Conservation (phyloP, 1,140 invertebrate genomes). For the Bombus vancouverensis region DNA sequence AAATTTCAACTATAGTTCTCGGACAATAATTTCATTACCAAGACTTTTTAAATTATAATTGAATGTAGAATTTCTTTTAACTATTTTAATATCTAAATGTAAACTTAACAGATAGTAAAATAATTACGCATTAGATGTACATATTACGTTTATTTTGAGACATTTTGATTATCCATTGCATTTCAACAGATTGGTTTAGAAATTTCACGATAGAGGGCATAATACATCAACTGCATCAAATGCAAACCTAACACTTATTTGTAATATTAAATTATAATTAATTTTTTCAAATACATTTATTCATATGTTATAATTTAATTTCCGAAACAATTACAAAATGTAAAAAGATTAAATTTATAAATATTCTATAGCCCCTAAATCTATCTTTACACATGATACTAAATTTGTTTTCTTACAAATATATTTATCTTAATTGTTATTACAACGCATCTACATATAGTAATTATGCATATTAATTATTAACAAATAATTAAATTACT, state of each 20-base stretch:
- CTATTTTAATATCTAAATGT: too few species aligned
- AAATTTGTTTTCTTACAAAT: background rate
- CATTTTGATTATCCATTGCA: background rate
- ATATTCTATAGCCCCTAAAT: background rate
- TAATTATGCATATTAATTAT: too few species aligned
- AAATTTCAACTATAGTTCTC: background rate
- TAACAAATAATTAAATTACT: background rate
- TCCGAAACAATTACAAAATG: background rate
- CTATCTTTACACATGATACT: background rate
- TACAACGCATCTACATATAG: too few species aligned
- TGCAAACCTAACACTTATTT: background rate
- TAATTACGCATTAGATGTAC: background rate
- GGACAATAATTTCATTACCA: background rate
- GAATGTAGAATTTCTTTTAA: background rate
- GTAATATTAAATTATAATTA: background rate
- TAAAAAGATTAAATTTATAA: background rate
- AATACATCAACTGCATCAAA: background rate
- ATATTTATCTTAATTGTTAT: background rate
- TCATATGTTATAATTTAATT: background rate
- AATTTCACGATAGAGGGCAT: conserved; percentile 7
- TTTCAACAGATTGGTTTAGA: background rate
- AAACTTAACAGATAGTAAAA: background rate
- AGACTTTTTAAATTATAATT: background rate
- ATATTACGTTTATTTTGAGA: too few species aligned
- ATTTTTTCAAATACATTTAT: background rate